Percentiles rank a stretch among this genome's conserved stretches.
phyloP scores from a whole-genome alignment of 2,113 vertebrate species.

The Holacanthus passer region DNA sequence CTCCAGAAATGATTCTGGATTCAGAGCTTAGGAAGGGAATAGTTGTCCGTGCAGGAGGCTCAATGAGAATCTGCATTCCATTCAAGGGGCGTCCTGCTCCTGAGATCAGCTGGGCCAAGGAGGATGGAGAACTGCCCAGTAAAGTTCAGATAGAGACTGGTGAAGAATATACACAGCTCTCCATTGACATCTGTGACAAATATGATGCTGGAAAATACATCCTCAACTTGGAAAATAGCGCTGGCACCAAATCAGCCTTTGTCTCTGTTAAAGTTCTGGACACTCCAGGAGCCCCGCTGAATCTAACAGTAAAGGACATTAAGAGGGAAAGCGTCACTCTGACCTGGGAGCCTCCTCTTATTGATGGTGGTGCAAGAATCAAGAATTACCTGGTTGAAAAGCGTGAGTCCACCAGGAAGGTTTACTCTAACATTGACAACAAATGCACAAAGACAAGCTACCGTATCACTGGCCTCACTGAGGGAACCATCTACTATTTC shows the following conservation, averaged over 20 bases:
- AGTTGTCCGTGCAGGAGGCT: slow-evolving; percentile 93
- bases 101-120: slow-evolving; percentile 94
- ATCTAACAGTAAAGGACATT: slow-evolving; percentile 92
- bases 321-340: slow-evolving; percentile 92
- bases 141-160: slow-evolving; percentile 93
- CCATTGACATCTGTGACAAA: slow-evolving; percentile 95
- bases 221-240: slow-evolving; percentile 93
- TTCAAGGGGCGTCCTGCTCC: slow-evolving; percentile 94
- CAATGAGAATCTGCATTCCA: slow-evolving; percentile 93
- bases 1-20: slow-evolving; percentile 95
- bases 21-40: slow-evolving; percentile 96
- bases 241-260: slow-evolving; percentile 95
- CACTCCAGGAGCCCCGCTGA: slow-evolving; percentile 93
- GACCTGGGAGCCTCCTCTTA: slow-evolving; percentile 95
- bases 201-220: slow-evolving; percentile 97
- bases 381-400: slow-evolving; percentile 98
- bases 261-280: slow-evolving; percentile 96
- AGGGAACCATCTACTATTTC: slow-evolving; percentile 96
- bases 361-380: slow-evolving; percentile 95
- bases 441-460: slow-evolving; percentile 96
- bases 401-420: slow-evolving; percentile 95
- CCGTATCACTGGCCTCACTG: slow-evolving; percentile 92
- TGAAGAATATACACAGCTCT: slow-evolving; percentile 91
- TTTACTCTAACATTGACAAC: slow-evolving; percentile 92
- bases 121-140: slow-evolving; percentile 92